These are phyloP conservation scores for Habrosyne pyritoides DNA, from an alignment of 2,888 invertebrate genomes.

Conservation along the genomic window DNA sequence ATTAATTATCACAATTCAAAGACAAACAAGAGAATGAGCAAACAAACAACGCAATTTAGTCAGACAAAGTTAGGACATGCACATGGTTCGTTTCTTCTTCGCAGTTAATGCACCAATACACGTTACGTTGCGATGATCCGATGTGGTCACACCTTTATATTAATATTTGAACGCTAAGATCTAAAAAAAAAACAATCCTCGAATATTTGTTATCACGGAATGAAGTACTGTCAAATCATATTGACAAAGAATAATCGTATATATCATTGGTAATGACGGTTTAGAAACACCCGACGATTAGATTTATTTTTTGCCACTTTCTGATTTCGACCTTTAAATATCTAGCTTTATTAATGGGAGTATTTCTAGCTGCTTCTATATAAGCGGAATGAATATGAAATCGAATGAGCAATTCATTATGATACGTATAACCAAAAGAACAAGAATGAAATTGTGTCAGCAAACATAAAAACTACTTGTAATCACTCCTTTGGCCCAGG, in stretches of 20 bases:
- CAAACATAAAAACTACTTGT: too few species aligned
- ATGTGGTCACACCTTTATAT: neutral
- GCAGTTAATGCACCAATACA: neutral
- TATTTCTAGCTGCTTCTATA: neutral
- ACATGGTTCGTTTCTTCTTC: neutral
- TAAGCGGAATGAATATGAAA: neutral
- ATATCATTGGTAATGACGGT: neutral
- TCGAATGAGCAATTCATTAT: neutral
- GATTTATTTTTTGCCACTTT: neutral
- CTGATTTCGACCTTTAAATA: neutral
- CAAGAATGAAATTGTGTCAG: neutral
- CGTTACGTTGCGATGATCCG: neutral
- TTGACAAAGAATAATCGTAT: neutral
- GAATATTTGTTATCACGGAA: neutral
- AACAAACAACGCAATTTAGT: slow-evolving; percentile 18
- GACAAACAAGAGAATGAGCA: slow-evolving; percentile 20
- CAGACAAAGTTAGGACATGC: slow-evolving; percentile 17
- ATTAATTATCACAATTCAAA: slow-evolving; percentile 28
- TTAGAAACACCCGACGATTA: neutral
- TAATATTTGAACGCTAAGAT: neutral
- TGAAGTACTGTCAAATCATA: neutral
- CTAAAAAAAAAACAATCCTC: neutral
- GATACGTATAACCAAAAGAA: neutral
- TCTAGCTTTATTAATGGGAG: neutral
- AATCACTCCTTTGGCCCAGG: too few species aligned